phyloP scores from a whole-genome alignment of 2,888 invertebrate genomes.

The Lamellibrachia satsuma region DNA sequence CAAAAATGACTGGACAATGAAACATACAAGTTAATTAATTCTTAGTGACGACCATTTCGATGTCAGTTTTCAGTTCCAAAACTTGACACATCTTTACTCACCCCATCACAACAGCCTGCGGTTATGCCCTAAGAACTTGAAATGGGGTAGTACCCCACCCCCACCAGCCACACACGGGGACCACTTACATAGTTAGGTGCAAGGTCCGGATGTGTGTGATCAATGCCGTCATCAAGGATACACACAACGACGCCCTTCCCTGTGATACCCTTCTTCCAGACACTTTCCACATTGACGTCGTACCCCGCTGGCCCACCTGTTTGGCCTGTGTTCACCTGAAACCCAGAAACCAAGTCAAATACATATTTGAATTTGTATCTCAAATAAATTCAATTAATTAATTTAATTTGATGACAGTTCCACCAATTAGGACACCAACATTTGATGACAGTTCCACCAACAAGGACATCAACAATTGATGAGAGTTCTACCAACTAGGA shows the following conservation, averaged over 20 bases:
- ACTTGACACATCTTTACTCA: too few species aligned
- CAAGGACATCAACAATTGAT: too few species aligned
- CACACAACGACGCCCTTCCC: constrained; percentile 62
- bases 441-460: too few species aligned
- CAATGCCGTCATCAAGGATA: constrained; percentile 66
- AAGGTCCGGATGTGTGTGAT: constrained; percentile 65
- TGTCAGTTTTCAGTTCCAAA: too few species aligned
- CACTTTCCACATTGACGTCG: constrained; percentile 63
- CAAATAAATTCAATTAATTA: neutral
- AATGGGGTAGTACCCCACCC: neutral
- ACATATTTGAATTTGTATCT: neutral
- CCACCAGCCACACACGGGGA: neutral
- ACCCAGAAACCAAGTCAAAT: constrained; percentile 13
- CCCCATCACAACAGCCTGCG: too few species aligned
- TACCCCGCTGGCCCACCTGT: constrained; percentile 52
- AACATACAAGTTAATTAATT: too few species aligned
- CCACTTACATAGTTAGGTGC: constrained; percentile 62
- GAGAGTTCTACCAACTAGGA: too few species aligned
- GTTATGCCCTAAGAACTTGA: too few species aligned
- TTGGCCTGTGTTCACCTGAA: constrained; percentile 56
- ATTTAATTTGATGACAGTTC: neutral
- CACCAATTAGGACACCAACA: too few species aligned
- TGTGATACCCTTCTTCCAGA: constrained; percentile 63
- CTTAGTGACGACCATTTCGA: too few species aligned
- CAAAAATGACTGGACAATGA: neutral